Evolutionary conservation across 2,797 vertebrate genomes (phyloP).

Genomic region (Lindbergichthys nudifrons): DNA sequence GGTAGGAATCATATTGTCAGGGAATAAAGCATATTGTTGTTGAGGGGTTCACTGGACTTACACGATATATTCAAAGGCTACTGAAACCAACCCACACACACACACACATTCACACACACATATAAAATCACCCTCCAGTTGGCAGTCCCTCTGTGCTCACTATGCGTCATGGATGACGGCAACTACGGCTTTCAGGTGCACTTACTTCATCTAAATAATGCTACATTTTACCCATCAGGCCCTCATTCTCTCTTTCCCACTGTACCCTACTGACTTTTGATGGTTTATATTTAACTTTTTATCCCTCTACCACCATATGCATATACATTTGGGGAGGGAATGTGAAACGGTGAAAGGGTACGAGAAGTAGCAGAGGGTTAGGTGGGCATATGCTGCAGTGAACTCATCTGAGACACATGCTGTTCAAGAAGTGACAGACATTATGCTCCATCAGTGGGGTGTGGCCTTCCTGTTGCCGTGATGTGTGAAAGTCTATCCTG

Average conservation of each 20-base stretch:
- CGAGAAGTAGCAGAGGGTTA: not conserved
- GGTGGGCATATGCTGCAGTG: constrained; percentile 3
- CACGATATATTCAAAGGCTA: constrained; percentile 18
- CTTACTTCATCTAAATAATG: constrained; percentile 8
- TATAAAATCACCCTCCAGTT: constrained; percentile 11
- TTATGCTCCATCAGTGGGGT: not conserved
- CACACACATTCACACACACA: not conserved
- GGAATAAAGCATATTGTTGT: constrained; percentile 70
- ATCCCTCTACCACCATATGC: constrained; percentile 3
- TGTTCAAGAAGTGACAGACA: constrained; percentile 11
- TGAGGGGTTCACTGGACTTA: constrained; percentile 63
- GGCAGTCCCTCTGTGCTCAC: constrained; percentile 20
- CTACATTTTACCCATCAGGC: constrained; percentile 36
- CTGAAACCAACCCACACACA: constrained; percentile 11
- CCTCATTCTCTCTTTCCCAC: constrained; percentile 21
- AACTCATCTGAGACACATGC: not conserved
- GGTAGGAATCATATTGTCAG: constrained; percentile 74
- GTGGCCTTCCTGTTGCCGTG: constrained; percentile 13
- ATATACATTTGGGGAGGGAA: constrained; percentile 22
- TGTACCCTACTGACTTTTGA: constrained; percentile 20
- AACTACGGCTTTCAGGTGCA: constrained; percentile 7
- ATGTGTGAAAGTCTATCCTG: constrained; percentile 6
- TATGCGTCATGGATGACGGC: constrained; percentile 14
- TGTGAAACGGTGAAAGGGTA: constrained; percentile 23
- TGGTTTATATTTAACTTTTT: not conserved